These are phyloP conservation scores for Sebastolobus alascanus DNA, from an alignment of 2,797 vertebrate genomes.

Conservation along the genomic window DNA sequence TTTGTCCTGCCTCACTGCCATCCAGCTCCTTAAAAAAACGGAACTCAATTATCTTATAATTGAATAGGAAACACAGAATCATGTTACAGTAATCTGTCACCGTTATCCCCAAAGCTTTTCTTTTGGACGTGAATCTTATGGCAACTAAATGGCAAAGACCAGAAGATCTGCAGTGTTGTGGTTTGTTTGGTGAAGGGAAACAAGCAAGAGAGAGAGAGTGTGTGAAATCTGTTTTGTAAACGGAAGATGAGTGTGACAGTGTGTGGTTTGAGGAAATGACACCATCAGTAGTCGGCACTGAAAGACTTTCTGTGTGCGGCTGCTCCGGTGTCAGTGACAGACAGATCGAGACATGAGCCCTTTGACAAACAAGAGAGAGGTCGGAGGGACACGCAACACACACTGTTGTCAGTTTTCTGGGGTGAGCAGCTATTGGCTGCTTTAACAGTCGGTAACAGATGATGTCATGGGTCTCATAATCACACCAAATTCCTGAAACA, in stretches of 20 bases:
- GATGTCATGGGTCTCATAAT: background rate
- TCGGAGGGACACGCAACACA: constrained; percentile 4
- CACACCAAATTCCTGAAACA: background rate
- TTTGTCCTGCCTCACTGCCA: background rate
- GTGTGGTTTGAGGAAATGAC: constrained; percentile 18
- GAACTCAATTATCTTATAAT: background rate
- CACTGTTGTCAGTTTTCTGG: background rate
- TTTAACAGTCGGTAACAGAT: background rate
- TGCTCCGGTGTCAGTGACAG: constrained; percentile 10
- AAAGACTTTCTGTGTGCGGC: constrained; percentile 23
- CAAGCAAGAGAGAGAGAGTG: background rate
- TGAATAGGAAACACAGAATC: background rate
- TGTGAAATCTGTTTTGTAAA: background rate
- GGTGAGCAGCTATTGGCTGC: background rate
- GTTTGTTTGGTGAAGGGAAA: background rate
- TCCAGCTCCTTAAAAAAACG: background rate
- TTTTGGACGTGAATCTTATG: background rate
- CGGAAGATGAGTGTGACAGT: constrained; percentile 10
- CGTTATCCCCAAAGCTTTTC: background rate
- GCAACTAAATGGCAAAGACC: background rate
- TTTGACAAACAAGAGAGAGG: constrained; percentile 29
- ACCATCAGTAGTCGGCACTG: constrained; percentile 9
- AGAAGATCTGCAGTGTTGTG: background rate
- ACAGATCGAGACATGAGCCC: constrained; percentile 14
- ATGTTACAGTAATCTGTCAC: background rate